Evolutionary conservation across 2,113 vertebrate species (phyloP), one percentile per base, ranked within the genome.

Genomic region (Scatophagus argus): DNA sequence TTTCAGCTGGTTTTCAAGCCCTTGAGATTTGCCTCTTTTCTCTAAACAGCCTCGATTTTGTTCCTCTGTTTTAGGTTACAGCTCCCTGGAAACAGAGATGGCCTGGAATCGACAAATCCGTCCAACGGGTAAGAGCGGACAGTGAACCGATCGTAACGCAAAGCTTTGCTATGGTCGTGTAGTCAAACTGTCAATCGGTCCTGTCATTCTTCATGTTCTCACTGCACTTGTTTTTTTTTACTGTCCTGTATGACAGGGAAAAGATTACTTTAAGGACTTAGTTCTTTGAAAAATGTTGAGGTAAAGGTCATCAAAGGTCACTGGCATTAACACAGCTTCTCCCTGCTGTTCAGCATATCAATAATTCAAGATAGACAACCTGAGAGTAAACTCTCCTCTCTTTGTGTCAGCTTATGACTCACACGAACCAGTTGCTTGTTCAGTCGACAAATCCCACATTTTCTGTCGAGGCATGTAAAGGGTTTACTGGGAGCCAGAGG

Each of bases 1-100:
- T 89, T 83, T 91, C 79, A 86, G 72, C 60, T 49, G 63, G 6
- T 63, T 82, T 58, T 62, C 47, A 39, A 14, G 73, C 89, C 79
- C 74, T 3, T 2, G 77, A 86, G 84, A 77, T 76, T 5, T 34
- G 13, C 23, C 32, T 63, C 56, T 75, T 58, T 77, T 81, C 44
- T 86, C 77, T 83, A 38, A 91, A 72, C 77, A 56, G 43, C 69
- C 79, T 80, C 2, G 6, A 62, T 84, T 84, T 52, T 83, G 67
- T 79, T 82, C 27, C 32, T 80, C 27, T 83, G 81, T 90, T 91
- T 88, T 85, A 94, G 94, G 84, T 92, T 94, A 83, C 86, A 90
- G 75, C 71, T 93, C 8, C 81, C 85, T 2, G 83, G 88, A 56
- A 77, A 87, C 74, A 79, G 70, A 36, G 82, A 92, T 74, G 87